Evolutionary conservation across 2,797 vertebrate genomes (phyloP).

Genomic region (Yasuhikotakia modesta): DNA sequence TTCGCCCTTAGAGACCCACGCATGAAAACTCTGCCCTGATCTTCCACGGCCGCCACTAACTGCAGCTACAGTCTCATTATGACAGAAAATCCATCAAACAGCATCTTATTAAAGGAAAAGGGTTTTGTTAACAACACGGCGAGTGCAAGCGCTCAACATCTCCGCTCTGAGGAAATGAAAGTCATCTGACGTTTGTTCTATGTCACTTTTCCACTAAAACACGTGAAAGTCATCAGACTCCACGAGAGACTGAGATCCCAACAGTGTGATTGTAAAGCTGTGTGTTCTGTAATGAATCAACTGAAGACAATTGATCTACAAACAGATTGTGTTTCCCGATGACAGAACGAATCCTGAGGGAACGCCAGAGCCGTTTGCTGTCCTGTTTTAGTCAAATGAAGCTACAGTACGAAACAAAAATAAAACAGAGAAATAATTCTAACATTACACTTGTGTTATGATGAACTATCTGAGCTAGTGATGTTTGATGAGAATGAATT

Average conservation of each 20-base stretch:
- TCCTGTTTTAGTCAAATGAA: constrained; percentile 2
- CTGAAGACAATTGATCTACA: constrained; percentile 78
- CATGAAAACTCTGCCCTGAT: constrained; percentile 52
- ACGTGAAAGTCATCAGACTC: constrained; percentile 73
- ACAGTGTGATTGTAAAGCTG: constrained; percentile 79
- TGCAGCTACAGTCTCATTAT: constrained; percentile 47
- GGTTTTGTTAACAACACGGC: constrained; percentile 23
- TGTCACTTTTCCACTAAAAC: constrained; percentile 61
- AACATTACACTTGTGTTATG: too few species aligned
- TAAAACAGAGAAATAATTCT: too few species aligned
- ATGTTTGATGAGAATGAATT: too few species aligned
- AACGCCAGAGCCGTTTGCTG: constrained; percentile 18
- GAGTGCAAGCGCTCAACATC: constrained; percentile 15
- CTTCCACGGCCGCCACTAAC: constrained; percentile 44
- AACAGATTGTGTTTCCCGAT: constrained; percentile 71
- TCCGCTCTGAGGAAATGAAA: constrained; percentile 32
- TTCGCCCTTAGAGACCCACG: constrained; percentile 54
- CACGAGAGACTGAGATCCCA: constrained; percentile 68
- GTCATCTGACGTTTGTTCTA: constrained; percentile 32
- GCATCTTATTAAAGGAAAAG: constrained; percentile 47
- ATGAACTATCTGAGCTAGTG: too few species aligned
- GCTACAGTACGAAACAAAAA: too few species aligned
- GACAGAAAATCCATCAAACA: constrained; percentile 41
- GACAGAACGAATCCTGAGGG: neutral
- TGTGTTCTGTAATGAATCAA: constrained; percentile 81